A percentile compares a stretch with the other conserved stretches of the same genome.
phyloP scores from a whole-genome alignment of 1,140 invertebrate species.

The Micrasema minimum region DNA sequence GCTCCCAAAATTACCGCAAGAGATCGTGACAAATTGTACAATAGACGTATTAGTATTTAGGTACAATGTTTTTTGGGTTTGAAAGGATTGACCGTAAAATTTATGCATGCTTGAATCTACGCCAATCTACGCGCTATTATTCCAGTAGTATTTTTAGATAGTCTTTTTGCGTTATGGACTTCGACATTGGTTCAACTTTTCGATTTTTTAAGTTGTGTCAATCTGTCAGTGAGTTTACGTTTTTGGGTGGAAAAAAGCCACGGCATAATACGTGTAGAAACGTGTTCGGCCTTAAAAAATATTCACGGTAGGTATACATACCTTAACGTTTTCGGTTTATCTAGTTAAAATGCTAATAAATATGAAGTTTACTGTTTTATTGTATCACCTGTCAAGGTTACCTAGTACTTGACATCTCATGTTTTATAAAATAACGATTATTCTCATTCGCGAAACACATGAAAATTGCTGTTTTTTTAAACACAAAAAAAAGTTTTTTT shows the following conservation, averaged over 20 bases:
- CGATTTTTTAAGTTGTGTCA: slow-evolving; percentile 23
- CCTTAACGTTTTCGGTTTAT: background rate
- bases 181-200: slow-evolving; percentile 14
- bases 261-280: slow-evolving; percentile 29
- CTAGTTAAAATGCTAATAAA: background rate
- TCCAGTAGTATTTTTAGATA: slow-evolving; percentile 8
- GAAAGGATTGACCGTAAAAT: slow-evolving; percentile 4
- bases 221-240: background rate
- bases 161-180: slow-evolving; percentile 15
- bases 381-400: too few species aligned
- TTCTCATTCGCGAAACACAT: too few species aligned
- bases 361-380: background rate
- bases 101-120: slow-evolving; percentile 14
- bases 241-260: background rate
- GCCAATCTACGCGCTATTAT: slow-evolving; percentile 13
- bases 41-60: background rate
- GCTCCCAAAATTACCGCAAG: background rate
- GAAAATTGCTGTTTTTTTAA: too few species aligned
- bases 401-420: too few species aligned
- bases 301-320: background rate
- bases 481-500: too few species aligned
- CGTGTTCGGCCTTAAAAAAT: slow-evolving; percentile 5
- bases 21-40: too few species aligned
- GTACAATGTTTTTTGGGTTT: background rate
- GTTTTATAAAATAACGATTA: too few species aligned